phyloP scores from a whole-genome alignment of 2,888 invertebrate species.

The Gasteruption jaculator region DNA sequence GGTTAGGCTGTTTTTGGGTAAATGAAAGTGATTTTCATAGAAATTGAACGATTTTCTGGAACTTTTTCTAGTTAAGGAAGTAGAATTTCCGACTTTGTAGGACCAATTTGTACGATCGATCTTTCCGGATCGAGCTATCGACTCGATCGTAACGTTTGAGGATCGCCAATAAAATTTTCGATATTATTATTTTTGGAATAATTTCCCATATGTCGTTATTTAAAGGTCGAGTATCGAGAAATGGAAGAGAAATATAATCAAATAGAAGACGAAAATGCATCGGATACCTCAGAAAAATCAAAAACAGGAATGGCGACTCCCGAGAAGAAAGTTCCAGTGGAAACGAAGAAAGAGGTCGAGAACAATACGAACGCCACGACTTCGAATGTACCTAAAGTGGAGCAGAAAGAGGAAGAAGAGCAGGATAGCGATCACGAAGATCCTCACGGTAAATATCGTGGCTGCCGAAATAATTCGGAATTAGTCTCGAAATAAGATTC shows the following conservation, averaged over 20 bases:
- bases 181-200: constrained; percentile 1
- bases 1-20: too few species aligned
- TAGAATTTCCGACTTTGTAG: too few species aligned
- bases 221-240: constrained; percentile 63
- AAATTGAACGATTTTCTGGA: too few species aligned
- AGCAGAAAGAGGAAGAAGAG: constrained; percentile 52
- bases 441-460: constrained; percentile 51
- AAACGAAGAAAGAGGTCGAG: constrained; percentile 58
- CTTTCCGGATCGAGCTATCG: too few species aligned
- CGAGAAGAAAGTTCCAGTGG: constrained; percentile 39
- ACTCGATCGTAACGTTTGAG: neutral
- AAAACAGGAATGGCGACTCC: constrained; percentile 53
- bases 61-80: too few species aligned
- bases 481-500: neutral
- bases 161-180: neutral
- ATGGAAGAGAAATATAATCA: constrained; percentile 64
- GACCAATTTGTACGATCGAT: too few species aligned
- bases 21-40: too few species aligned
- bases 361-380: constrained; percentile 54
- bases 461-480: constrained; percentile 4
- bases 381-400: constrained; percentile 53
- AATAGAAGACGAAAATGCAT: constrained; percentile 60
- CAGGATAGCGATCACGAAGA: constrained; percentile 68
- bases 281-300: constrained; percentile 62
- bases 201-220: constrained; percentile 11